Evolutionary conservation across 2,113 vertebrate genomes (phyloP).

Genomic region (Oncorhynchus masou): DNA sequence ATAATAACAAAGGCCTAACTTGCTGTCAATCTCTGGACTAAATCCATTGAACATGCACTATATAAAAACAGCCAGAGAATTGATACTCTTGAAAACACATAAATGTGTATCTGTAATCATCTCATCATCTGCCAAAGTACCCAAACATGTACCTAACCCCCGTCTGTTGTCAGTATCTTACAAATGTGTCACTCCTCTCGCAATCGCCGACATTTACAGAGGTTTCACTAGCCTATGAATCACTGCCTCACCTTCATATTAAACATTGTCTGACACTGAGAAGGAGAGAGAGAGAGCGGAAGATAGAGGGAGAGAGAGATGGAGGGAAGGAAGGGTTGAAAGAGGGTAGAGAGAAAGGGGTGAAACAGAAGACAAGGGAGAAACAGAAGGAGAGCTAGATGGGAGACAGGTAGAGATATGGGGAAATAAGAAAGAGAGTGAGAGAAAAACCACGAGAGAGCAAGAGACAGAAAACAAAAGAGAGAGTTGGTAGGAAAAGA

Average conservation of each 20-base stretch:
- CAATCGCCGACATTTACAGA: slow-evolving; percentile 61
- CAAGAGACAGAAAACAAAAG: not conserved
- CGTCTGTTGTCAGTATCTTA: slow-evolving; percentile 22
- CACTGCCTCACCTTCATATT: slow-evolving; percentile 51
- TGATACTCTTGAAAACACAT: not conserved
- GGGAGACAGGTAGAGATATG: not conserved
- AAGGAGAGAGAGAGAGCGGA: slow-evolving; percentile 10
- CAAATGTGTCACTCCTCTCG: slow-evolving; percentile 41
- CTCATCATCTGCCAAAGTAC: slow-evolving; percentile 16
- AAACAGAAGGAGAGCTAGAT: not conserved
- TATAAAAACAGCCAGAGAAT: not conserved
- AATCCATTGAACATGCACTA: not conserved
- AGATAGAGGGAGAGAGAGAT: too few species aligned
- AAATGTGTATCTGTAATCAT: not conserved
- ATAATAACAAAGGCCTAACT: not conserved
- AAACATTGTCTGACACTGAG: slow-evolving; percentile 37
- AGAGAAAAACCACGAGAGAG: not conserved
- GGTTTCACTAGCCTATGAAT: slow-evolving; percentile 52
- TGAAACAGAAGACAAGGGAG: not conserved
- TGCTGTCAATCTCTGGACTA: not conserved
- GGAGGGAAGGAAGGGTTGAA: not conserved
- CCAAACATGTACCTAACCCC: slow-evolving; percentile 25
- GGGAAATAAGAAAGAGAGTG: not conserved
- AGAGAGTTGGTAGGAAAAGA: not conserved
- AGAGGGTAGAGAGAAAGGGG: not conserved